Percentiles rank a stretch among this genome's conserved stretches.
These are phyloP conservation scores for Limosa lapponica DNA, from an alignment of 2,797 vertebrate genomes.

Conservation along the genomic window DNA sequence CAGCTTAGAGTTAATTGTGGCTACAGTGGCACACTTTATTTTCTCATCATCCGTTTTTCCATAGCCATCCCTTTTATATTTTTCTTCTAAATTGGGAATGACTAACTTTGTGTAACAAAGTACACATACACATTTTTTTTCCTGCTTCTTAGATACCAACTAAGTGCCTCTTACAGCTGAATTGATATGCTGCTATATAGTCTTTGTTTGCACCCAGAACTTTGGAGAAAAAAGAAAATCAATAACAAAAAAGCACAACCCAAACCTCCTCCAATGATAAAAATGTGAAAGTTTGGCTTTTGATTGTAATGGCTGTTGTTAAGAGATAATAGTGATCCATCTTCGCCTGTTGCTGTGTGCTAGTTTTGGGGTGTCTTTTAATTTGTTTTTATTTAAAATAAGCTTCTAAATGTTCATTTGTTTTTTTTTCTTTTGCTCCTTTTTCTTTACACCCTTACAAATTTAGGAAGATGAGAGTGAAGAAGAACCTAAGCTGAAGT, in stretches of 20 bases:
- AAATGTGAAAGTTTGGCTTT: conserved; percentile 21
- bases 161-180: not conserved
- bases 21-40: not conserved
- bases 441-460: not conserved
- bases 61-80: not conserved
- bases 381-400: not conserved
- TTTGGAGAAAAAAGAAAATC: not conserved
- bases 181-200: not conserved
- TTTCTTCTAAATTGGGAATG: not conserved
- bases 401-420: not conserved
- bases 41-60: not conserved
- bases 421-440: not conserved
- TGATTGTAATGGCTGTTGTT: conserved; percentile 27
- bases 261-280: not conserved
- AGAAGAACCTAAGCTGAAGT: conserved; percentile 98
- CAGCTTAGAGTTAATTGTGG: conserved; percentile 26
- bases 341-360: not conserved
- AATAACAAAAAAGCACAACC: not conserved
- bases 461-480: conserved; percentile 95
- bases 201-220: conserved; percentile 7
- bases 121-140: not conserved
- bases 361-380: not conserved
- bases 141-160: not conserved
- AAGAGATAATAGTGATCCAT: not conserved
- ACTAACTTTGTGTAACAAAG: not conserved